Base-by-base conservation (phyloP, 1,140 invertebrate species). In the Euschistus heros region DNA sequence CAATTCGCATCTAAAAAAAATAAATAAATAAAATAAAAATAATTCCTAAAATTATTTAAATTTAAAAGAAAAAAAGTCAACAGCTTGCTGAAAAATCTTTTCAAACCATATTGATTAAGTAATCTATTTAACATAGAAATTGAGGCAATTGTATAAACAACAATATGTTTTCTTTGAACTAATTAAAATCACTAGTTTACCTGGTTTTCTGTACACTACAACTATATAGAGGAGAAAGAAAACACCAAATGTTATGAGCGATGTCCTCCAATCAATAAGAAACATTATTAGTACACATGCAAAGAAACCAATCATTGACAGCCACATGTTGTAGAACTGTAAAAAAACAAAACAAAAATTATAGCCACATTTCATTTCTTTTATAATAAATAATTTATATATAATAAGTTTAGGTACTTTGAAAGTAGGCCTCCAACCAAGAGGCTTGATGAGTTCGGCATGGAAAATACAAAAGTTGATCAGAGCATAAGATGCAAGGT, bases 391-490 rank as follows among this genome's bases (percentile, higher is more conserved):
- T 54, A 17, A 26, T 17, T 26, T n/a, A n/a, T 22, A 54, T 22
- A 22, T 18, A 7, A 54, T 15, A 22, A 54, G 15, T 17, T 7
- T 75, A 62, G 17, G 74, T 80, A 90, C 89, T 79, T 88, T 85
- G 76, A 92, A 93, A 3, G 87, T 89, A 26, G 90, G 90, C 68
- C 91, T 81, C 91, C 90, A 93, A 18, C 91, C 90, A 46, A 92
- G 84, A 0, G 89, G 89, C 71, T 87, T 89, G 7, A 87, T 89
- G 66, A 91, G 77, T 57, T 91, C 92, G 24, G 94, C 94, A 79
- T 98, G 94, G 76, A 98, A 98, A 57, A 93, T 97, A 62, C 92
- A 92, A 75, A 96, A 98, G 79, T 98, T 98, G 68, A 98, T 94
- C 26, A 99, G 82, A 66, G 92, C 92, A 73, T 98, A 99, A 7